Evolutionary conservation across 2,797 vertebrate species (phyloP).

Genomic region (Micromesistius poutassou): DNA sequence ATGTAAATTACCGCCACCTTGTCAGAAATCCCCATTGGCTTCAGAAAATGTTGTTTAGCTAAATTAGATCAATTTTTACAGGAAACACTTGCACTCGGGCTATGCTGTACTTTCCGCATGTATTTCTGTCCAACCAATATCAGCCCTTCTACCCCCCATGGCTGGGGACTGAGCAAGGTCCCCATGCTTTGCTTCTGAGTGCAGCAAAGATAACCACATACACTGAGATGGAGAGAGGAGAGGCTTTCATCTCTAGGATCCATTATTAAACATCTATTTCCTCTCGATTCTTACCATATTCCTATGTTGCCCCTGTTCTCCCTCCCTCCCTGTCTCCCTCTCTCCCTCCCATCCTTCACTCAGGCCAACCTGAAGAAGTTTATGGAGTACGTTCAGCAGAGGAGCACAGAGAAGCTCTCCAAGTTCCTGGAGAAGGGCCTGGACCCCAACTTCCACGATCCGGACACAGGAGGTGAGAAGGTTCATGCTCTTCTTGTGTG

Average conservation of each 20-base stretch:
- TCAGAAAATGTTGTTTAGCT: slow-evolving; percentile 1
- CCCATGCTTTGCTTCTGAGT: background rate
- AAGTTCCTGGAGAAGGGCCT: slow-evolving; percentile 93
- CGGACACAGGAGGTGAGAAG: slow-evolving; percentile 88
- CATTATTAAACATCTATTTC: slow-evolving; percentile 70
- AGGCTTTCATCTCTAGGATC: slow-evolving; percentile 69
- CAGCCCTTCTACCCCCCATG: slow-evolving; percentile 37
- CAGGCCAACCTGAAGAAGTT: slow-evolving; percentile 98
- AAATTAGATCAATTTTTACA: background rate
- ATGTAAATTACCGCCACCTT: background rate
- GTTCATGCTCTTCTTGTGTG: slow-evolving; percentile 6
- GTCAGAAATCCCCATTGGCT: background rate
- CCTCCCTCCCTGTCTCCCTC: slow-evolving; percentile 1
- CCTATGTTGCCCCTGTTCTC: background rate
- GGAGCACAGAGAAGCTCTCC: slow-evolving; percentile 86
- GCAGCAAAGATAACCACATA: slow-evolving; percentile 45
- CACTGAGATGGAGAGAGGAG: slow-evolving; percentile 41
- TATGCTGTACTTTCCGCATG: background rate
- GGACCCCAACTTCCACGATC: slow-evolving; percentile 96
- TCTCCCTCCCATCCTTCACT: slow-evolving; percentile 44
- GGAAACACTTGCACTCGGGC: background rate
- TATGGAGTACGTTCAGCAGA: slow-evolving; percentile 91
- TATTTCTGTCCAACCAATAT: slow-evolving; percentile 35
- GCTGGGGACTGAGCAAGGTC: slow-evolving; percentile 13
- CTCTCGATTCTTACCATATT: slow-evolving; percentile 58